phyloP scores from a whole-genome alignment of 2,888 invertebrate species.

The Empis livida region DNA sequence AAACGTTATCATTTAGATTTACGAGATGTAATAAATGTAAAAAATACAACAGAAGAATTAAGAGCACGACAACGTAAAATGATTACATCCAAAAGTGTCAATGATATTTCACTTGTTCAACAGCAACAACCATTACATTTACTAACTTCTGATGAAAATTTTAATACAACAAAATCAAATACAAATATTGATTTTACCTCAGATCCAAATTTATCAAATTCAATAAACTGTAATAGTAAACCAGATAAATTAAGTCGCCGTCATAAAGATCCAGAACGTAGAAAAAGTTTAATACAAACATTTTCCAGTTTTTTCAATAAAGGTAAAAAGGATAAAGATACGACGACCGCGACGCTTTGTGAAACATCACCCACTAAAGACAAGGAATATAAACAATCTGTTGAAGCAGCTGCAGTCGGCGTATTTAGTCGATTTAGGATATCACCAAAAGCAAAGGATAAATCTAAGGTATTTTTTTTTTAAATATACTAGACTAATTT shows the following conservation, averaged over 20 bases:
- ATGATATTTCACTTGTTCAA: conserved; percentile 22
- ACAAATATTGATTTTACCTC: conserved; percentile 37
- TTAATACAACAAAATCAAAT: conserved; percentile 14
- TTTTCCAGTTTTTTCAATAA: conserved; percentile 72
- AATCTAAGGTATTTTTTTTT: conserved; percentile 43
- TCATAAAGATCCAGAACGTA: conserved; percentile 52
- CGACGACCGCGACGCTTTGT: no score
- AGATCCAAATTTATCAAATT: conserved; percentile 42
- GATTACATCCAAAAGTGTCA: conserved; percentile 35
- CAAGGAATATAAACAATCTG: conserved; percentile 9
- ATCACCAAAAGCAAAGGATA: conserved; percentile 48
- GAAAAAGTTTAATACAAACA: conserved; percentile 72
- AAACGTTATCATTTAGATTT: conserved; percentile 28
- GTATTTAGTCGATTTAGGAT: conserved; percentile 45
- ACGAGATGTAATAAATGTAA: conserved; percentile 13
- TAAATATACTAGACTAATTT: neutral
- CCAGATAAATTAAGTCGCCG: conserved; percentile 19
- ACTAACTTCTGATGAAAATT: conserved; percentile 16
- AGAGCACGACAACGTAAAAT: conserved; percentile 30
- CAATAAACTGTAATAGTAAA: conserved; percentile 9
- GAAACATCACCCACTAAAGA: conserved; percentile 13
- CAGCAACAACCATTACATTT: neutral
- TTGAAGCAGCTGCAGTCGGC: conserved; percentile 18
- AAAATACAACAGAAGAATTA: conserved; percentile 12
- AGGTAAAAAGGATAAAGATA: conserved; percentile 45